Conservation (phyloP, 2,113 vertebrate genomes). For the Nyctibius bracteatus region DNA sequence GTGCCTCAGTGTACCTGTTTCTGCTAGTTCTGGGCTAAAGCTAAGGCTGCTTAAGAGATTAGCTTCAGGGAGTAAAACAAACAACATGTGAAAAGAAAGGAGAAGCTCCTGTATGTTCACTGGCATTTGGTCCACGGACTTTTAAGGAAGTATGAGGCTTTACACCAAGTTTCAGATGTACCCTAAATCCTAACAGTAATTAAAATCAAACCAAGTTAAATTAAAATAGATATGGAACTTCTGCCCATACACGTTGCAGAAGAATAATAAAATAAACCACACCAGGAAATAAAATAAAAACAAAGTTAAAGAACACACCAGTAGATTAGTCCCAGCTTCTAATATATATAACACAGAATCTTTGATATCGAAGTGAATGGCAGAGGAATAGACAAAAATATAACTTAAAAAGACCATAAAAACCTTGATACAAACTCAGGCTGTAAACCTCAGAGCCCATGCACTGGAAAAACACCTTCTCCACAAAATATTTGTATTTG, state of each 20-base stretch:
- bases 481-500: neutral
- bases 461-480: neutral
- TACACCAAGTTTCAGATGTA: neutral
- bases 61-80: neutral
- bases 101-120: neutral
- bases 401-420: neutral
- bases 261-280: conserved; percentile 26
- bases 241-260: neutral
- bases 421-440: neutral
- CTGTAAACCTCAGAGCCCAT: neutral
- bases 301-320: neutral
- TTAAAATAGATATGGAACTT: neutral
- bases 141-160: neutral
- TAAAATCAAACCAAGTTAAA: neutral
- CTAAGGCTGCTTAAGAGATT: neutral
- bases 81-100: neutral
- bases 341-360: neutral
- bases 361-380: neutral
- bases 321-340: conserved; percentile 24
- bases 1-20: neutral
- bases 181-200: neutral
- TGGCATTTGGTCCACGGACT: neutral
- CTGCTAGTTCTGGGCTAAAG: neutral
- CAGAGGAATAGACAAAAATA: neutral
- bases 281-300: neutral